Evolutionary conservation across 2,113 vertebrate species (phyloP).

Genomic region (Addax nasomaculatus): DNA sequence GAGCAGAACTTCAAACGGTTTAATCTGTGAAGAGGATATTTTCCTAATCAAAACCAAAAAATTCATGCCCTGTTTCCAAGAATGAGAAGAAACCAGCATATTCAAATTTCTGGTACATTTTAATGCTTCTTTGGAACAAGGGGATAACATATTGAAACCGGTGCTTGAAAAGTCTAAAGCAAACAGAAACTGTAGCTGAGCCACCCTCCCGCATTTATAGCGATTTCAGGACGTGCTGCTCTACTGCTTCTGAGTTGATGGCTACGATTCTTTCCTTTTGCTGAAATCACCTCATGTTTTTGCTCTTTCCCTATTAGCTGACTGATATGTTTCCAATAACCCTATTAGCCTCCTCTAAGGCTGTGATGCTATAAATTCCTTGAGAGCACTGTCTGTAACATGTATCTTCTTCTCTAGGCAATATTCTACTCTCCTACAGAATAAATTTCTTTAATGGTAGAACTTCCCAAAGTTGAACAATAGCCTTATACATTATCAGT

Average conservation of each 20-base stretch:
- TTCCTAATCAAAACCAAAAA: not conserved
- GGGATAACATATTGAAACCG: not conserved
- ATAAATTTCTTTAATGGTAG: not conserved
- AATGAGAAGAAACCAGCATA: not conserved
- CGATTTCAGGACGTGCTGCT: not conserved
- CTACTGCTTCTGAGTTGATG: not conserved
- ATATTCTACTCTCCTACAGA: not conserved
- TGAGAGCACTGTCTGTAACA: not conserved
- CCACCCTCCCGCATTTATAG: not conserved
- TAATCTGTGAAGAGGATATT: not conserved
- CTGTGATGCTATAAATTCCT: not conserved
- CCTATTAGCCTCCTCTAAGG: not conserved
- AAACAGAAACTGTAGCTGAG: not conserved
- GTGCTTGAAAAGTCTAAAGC: not conserved
- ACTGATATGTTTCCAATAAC: not conserved
- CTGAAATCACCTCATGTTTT: not conserved
- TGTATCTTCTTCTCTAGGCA: not conserved
- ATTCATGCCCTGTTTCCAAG: not conserved
- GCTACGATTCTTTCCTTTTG: not conserved
- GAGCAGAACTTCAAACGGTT: not conserved
- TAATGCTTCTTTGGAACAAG: not conserved
- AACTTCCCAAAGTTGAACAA: not conserved
- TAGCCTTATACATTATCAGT: not conserved
- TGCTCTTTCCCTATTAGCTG: not conserved
- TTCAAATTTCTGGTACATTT: not conserved